Conservation (phyloP, 2,113 vertebrate species). For the Origma solitaria region DNA sequence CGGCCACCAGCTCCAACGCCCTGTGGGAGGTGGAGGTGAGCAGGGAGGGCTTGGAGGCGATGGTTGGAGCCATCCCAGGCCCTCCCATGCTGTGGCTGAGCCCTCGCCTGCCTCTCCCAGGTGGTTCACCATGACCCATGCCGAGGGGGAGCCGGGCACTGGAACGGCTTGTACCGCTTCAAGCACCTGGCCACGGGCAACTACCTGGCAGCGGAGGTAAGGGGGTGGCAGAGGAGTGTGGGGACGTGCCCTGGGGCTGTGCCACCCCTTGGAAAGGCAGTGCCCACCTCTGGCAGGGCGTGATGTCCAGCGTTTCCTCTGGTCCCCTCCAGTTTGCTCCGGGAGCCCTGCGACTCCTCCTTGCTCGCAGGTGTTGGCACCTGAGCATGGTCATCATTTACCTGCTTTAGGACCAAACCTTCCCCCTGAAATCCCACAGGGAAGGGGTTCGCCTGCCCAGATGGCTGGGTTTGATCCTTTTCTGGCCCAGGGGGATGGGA, state of each 20-base stretch:
- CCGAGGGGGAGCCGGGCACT: slow-evolving; percentile 92
- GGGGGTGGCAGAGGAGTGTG: background rate
- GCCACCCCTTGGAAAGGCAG: background rate
- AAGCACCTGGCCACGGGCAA: slow-evolving; percentile 94
- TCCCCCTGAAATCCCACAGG: too few species aligned
- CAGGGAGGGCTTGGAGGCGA: rapidly evolving
- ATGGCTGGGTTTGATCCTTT: background rate
- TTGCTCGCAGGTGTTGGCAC: background rate
- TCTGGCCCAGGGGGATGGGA: background rate
- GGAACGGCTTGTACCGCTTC: slow-evolving; percentile 95
- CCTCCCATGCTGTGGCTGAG: background rate
- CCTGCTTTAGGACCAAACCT: background rate
- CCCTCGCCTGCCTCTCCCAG: slow-evolving; percentile 52
- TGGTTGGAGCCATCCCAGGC: rapidly evolving
- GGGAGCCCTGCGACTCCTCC: rapidly evolving
- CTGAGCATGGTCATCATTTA: rapidly evolving
- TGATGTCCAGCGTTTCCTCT: rapidly evolving
- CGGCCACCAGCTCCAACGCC: slow-evolving; percentile 95
- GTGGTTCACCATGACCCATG: slow-evolving; percentile 97
- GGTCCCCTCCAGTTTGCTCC: background rate
- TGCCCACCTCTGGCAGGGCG: background rate
- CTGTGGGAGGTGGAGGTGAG: slow-evolving; percentile 97
- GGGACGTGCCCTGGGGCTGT: background rate
- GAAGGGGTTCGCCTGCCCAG: background rate
- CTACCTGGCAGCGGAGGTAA: slow-evolving; percentile 95